A percentile compares a stretch with the other conserved stretches of the same genome.
These are phyloP conservation scores for Ochropleura leucogaster DNA, from an alignment of 2,888 invertebrate species.

Conservation along the genomic window DNA sequence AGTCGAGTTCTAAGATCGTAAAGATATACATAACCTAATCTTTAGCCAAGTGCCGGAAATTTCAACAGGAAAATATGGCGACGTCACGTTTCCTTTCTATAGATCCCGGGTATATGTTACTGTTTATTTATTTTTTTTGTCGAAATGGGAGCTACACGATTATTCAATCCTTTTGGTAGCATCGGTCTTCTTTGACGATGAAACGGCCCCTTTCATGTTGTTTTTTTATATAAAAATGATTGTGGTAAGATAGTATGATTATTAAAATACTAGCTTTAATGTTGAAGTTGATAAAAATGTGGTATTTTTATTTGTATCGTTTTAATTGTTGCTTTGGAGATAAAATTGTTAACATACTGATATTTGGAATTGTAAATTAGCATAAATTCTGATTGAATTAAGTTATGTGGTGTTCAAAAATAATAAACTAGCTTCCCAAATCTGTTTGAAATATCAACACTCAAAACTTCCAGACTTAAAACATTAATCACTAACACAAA, in stretches of 20 bases:
- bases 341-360: background rate
- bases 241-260: slow-evolving; percentile 19
- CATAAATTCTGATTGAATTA: background rate
- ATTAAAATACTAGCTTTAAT: slow-evolving; percentile 41
- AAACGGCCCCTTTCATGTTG: slow-evolving; percentile 31
- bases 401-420: background rate
- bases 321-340: background rate
- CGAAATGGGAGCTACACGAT: slow-evolving; percentile 34
- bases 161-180: slow-evolving; percentile 42
- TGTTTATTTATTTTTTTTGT: slow-evolving; percentile 58
- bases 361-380: background rate
- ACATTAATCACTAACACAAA: background rate
- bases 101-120: slow-evolving; percentile 47
- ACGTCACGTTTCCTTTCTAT: slow-evolving; percentile 58
- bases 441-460: background rate
- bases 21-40: slow-evolving; percentile 64
- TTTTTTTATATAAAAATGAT: slow-evolving; percentile 19
- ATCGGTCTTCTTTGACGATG: slow-evolving; percentile 31
- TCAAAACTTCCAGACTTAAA: background rate
- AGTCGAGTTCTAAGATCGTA: slow-evolving; percentile 47
- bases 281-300: slow-evolving; percentile 10
- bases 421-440: background rate
- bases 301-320: slow-evolving; percentile 4
- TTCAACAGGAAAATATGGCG: slow-evolving; percentile 60
- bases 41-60: slow-evolving; percentile 66